These are phyloP conservation scores for Plectropomus leopardus DNA, from an alignment of 2,113 vertebrate species.

Conservation along the genomic window DNA sequence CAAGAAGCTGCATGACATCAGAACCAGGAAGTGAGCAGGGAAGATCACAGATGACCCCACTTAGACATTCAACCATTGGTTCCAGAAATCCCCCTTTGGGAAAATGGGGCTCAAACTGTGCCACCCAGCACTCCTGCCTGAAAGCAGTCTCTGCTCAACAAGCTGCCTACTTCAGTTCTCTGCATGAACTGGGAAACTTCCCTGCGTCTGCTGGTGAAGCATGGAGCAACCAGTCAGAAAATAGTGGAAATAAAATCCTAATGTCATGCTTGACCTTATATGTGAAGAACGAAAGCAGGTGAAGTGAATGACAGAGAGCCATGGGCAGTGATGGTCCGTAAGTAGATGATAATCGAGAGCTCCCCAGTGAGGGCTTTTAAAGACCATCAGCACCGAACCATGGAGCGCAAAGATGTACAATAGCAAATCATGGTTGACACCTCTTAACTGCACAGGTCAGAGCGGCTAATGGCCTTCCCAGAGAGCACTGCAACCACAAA, in stretches of 20 bases:
- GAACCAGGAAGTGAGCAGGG: slow-evolving; percentile 18
- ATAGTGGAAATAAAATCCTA: not conserved
- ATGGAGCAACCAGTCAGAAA: not conserved
- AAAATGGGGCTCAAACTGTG: slow-evolving; percentile 10
- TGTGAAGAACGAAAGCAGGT: slow-evolving; percentile 49
- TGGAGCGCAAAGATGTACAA: slow-evolving; percentile 64
- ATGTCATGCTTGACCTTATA: slow-evolving; percentile 49
- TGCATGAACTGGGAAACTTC: not conserved
- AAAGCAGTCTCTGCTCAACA: slow-evolving; percentile 5
- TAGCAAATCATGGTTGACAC: slow-evolving; percentile 70
- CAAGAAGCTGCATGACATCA: slow-evolving; percentile 7
- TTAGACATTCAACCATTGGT: slow-evolving; percentile 10
- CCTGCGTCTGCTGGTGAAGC: not conserved
- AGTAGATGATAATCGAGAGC: slow-evolving; percentile 73
- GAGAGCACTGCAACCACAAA: slow-evolving; percentile 69
- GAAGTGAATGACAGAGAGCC: slow-evolving; percentile 59
- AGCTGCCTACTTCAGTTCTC: not conserved
- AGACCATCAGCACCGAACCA: slow-evolving; percentile 73
- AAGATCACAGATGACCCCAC: not conserved
- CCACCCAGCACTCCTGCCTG: not conserved
- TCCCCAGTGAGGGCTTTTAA: slow-evolving; percentile 70
- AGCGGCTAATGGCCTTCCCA: slow-evolving; percentile 70
- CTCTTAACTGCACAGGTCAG: slow-evolving; percentile 72
- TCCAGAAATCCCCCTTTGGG: slow-evolving; percentile 12
- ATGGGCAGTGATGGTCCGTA: slow-evolving; percentile 49